Conservation (phyloP, 2,797 vertebrate genomes). For the Buceros bicornis region DNA sequence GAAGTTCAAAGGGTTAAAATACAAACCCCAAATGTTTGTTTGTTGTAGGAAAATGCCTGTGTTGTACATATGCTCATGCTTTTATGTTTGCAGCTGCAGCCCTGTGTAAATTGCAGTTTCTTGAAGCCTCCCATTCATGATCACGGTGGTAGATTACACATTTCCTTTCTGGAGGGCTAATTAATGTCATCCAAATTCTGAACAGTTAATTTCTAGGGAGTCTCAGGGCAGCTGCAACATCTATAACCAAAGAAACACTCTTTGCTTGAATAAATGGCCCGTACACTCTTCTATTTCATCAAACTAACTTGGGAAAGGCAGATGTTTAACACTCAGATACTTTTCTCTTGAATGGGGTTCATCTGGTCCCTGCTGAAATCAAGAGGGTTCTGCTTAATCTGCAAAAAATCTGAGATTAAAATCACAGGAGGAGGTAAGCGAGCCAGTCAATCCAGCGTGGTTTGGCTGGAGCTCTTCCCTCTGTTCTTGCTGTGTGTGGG, state of each 20-base stretch:
- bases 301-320: background rate
- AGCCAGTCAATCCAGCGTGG: background rate
- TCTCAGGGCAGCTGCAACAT: background rate
- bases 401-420: background rate
- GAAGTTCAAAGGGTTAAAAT: background rate
- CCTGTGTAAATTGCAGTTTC: constrained; percentile 35
- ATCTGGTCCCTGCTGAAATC: background rate
- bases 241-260: background rate
- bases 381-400: background rate
- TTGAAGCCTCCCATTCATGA: background rate
- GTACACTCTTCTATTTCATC: background rate
- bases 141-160: background rate
- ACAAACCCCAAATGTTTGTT: background rate
- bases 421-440: background rate
- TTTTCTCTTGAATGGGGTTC: background rate
- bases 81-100: constrained; percentile 42
- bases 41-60: background rate
- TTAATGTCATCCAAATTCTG: constrained; percentile 38
- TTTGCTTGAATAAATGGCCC: background rate
- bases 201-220: constrained; percentile 51
- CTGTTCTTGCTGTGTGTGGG: background rate
- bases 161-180: constrained; percentile 48
- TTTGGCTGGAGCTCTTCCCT: background rate
- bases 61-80: background rate
- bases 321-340: background rate